Evolutionary conservation across 2,797 vertebrate genomes (phyloP).

Genomic region (Lophius americanus): DNA sequence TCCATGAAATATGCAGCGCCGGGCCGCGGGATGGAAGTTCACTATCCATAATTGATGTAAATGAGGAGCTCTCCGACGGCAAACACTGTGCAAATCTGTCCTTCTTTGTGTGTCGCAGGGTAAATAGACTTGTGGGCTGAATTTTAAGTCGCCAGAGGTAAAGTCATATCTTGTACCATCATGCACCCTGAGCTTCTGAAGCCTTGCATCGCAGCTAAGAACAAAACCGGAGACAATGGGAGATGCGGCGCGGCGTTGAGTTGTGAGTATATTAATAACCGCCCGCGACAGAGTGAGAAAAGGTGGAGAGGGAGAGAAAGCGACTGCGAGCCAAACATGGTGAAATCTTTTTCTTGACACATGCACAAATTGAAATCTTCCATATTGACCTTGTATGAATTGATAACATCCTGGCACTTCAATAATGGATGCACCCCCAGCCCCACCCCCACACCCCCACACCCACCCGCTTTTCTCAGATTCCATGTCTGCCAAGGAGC

Average conservation of each 20-base stretch:
- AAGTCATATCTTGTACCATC: constrained; percentile 67
- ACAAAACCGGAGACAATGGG: constrained; percentile 30
- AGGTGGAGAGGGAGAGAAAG: constrained; percentile 7
- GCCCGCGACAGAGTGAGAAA: constrained; percentile 4
- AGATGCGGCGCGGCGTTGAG: not conserved
- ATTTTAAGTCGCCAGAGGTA: constrained; percentile 65
- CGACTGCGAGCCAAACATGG: constrained; percentile 25
- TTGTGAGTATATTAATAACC: constrained; percentile 10
- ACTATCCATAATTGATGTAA: constrained; percentile 87
- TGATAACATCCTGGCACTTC: constrained; percentile 72
- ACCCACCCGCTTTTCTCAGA: constrained; percentile 9
- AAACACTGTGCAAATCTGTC: constrained; percentile 64
- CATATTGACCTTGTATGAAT: constrained; percentile 74
- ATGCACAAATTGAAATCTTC: constrained; percentile 64
- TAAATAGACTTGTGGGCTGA: constrained; percentile 59
- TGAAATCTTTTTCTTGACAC: constrained; percentile 59
- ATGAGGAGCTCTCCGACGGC: constrained; percentile 82
- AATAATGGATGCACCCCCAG: constrained; percentile 70
- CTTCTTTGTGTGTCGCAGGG: constrained; percentile 47
- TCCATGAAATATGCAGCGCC: constrained; percentile 83
- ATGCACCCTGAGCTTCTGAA: constrained; percentile 46
- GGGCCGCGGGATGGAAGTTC: constrained; percentile 78
- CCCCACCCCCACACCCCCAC: not conserved
- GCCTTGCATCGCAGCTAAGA: constrained; percentile 33
- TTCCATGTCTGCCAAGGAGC: constrained; percentile 68